A percentile compares a stretch with the other conserved stretches of the same genome.
phyloP scores from a whole-genome alignment of 1,140 invertebrate genomes.

The Tetranychus urticae region DNA sequence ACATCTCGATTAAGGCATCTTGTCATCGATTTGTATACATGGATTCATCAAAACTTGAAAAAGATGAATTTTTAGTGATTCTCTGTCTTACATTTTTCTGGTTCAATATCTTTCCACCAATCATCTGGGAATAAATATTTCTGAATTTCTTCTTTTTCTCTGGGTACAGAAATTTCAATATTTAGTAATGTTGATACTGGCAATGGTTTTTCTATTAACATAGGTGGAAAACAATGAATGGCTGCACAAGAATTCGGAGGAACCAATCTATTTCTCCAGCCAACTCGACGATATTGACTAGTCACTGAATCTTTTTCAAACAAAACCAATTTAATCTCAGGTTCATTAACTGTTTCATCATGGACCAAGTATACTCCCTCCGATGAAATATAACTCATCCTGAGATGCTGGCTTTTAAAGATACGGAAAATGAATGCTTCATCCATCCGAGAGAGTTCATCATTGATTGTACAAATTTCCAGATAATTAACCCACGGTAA shows the following conservation, averaged over 20 bases:
- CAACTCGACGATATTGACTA: conserved; percentile 26
- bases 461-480: conserved; percentile 25
- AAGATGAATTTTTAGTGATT: too few species aligned
- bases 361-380: conserved; percentile 21
- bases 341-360: not conserved
- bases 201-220: conserved; percentile 27
- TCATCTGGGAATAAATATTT: conserved; percentile 34
- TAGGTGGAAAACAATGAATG: conserved; percentile 31
- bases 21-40: too few species aligned
- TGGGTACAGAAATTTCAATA: conserved; percentile 26
- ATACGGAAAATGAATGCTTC: conserved; percentile 20
- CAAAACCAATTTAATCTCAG: conserved; percentile 17
- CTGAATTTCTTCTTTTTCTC: conserved; percentile 33
- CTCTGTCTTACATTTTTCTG: conserved; percentile 22
- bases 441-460: conserved; percentile 21
- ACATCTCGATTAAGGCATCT: too few species aligned
- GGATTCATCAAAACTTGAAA: too few species aligned
- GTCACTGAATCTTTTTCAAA: conserved; percentile 21
- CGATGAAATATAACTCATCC: conserved; percentile 21
- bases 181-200: conserved; percentile 24
- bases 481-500: conserved; percentile 26
- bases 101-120: conserved; percentile 33
- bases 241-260: conserved; percentile 29
- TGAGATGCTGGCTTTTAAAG: conserved; percentile 19
- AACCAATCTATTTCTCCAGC: conserved; percentile 29